phyloP scores from a whole-genome alignment of 1,140 invertebrate species.

The Drosophila ercepeae region DNA sequence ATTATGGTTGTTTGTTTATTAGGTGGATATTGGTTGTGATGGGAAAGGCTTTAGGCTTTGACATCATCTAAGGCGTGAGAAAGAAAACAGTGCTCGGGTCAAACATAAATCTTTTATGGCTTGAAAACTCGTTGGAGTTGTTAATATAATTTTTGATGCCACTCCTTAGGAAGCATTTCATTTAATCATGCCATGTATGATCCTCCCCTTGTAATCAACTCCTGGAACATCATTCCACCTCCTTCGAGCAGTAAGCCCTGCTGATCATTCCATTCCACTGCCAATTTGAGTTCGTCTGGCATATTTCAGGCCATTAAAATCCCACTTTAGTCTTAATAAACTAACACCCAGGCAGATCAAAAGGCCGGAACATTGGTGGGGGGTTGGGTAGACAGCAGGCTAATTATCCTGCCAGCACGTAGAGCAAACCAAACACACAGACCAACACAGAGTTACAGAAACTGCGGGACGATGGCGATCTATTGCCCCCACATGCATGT shows the following conservation, averaged over 20 bases:
- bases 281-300: slow-evolving; percentile 30
- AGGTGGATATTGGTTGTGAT: slow-evolving; percentile 8
- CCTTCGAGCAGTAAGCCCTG: background rate
- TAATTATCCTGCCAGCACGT: slow-evolving; percentile 79
- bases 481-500: slow-evolving; percentile 77
- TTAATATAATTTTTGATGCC: background rate
- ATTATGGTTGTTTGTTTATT: slow-evolving; percentile 48
- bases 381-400: slow-evolving; percentile 11
- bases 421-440: slow-evolving; percentile 64
- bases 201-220: background rate
- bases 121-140: background rate
- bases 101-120: background rate
- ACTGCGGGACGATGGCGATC: slow-evolving; percentile 53
- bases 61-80: slow-evolving; percentile 61
- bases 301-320: slow-evolving; percentile 67
- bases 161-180: background rate
- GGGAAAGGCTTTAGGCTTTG: slow-evolving; percentile 18
- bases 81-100: background rate
- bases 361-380: slow-evolving; percentile 27
- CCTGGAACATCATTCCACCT: background rate
- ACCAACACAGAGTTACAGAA: slow-evolving; percentile 21
- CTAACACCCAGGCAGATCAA: slow-evolving; percentile 64
- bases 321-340: slow-evolving; percentile 69
- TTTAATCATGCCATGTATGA: background rate
- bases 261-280: slow-evolving; percentile 6